Conservation (phyloP, 2,888 invertebrate genomes). For the Drosophila mayaguana region DNA sequence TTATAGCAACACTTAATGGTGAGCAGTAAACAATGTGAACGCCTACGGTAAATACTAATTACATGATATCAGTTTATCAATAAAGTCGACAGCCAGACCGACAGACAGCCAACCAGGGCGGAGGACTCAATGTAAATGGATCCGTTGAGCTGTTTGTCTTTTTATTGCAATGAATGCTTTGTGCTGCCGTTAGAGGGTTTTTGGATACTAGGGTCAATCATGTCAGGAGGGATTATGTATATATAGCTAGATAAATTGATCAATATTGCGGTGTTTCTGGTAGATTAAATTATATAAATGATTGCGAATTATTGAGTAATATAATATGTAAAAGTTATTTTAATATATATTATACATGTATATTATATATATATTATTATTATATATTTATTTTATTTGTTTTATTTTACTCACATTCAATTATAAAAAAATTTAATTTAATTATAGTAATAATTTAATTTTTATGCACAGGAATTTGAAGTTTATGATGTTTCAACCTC, state of each 20-base stretch:
- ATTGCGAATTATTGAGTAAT: too few species aligned
- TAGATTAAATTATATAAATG: too few species aligned
- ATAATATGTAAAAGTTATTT: too few species aligned
- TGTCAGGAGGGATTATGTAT: neutral
- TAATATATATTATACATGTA: too few species aligned
- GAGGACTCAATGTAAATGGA: constrained; percentile 7
- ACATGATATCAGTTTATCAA: constrained; percentile 55
- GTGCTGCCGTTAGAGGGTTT: neutral
- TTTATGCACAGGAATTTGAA: too few species aligned
- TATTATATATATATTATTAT: too few species aligned
- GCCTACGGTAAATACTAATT: constrained; percentile 66
- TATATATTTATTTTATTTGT: too few species aligned
- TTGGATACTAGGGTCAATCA: too few species aligned
- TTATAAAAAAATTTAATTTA: too few species aligned
- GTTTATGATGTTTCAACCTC: too few species aligned
- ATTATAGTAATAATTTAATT: too few species aligned
- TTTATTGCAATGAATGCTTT: constrained; percentile 2
- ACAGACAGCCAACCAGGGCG: neutral
- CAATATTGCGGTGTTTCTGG: neutral
- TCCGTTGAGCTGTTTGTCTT: constrained; percentile 12
- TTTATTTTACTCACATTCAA: too few species aligned
- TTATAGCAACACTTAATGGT: constrained; percentile 21
- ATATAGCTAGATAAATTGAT: neutral
- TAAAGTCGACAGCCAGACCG: neutral
- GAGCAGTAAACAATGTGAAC: constrained; percentile 49